Conservation (phyloP, 1,140 invertebrate genomes). For the Drosophila busckii region DNA sequence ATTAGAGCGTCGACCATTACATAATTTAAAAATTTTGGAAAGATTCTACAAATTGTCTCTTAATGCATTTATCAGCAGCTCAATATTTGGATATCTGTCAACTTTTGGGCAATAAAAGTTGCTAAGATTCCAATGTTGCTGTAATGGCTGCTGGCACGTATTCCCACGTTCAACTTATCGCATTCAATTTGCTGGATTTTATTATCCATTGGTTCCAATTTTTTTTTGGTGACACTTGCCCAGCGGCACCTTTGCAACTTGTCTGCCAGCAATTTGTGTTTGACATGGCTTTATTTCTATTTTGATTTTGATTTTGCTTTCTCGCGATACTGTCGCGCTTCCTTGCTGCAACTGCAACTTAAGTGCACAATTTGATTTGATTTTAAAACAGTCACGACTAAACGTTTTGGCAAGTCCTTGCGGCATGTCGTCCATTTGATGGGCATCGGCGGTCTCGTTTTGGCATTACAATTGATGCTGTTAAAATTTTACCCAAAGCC, state of each 20-base stretch:
- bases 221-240: constrained; percentile 14
- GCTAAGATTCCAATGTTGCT: constrained; percentile 24
- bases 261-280: constrained; percentile 1
- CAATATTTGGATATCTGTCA: no score
- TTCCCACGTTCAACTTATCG: constrained; percentile 70
- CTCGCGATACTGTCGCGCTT: constrained; percentile 23
- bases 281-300: constrained; percentile 9
- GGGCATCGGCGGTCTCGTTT: constrained; percentile 35
- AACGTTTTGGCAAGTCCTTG: constrained; percentile 39
- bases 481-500: constrained; percentile 19
- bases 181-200: constrained; percentile 74
- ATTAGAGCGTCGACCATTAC: no score
- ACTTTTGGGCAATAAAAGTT: not conserved
- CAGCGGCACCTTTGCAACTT: constrained; percentile 26
- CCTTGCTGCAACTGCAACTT: constrained; percentile 55
- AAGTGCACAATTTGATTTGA: constrained; percentile 75
- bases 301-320: constrained; percentile 57
- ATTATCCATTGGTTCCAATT: constrained; percentile 39
- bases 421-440: constrained; percentile 37
- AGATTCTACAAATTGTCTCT: no score
- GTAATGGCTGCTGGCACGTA: constrained; percentile 66
- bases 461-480: constrained; percentile 28
- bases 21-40: no score
- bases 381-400: constrained; percentile 41
- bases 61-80: no score